phyloP scores from a whole-genome alignment of 2,797 vertebrate genomes.

The Bovichtus variegatus region DNA sequence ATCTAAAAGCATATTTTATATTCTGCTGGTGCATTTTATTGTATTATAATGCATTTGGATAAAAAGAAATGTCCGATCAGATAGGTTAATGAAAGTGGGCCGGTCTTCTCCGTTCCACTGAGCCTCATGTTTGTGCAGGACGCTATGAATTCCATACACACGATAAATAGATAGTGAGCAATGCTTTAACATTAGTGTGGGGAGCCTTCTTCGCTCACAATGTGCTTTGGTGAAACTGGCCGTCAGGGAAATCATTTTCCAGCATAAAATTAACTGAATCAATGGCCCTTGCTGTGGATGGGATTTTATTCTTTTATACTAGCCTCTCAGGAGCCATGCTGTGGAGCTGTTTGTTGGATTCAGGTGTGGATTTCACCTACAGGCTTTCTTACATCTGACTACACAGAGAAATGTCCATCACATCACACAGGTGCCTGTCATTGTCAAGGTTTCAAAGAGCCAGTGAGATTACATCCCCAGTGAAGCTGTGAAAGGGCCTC shows the following conservation, averaged over 20 bases:
- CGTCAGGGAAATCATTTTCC: constrained; percentile 86
- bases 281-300: constrained; percentile 81
- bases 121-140: constrained; percentile 37
- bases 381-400: constrained; percentile 61
- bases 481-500: constrained; percentile 61
- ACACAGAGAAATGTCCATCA: constrained; percentile 67
- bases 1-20: constrained; percentile 46
- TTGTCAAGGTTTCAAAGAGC: constrained; percentile 66
- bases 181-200: constrained; percentile 79
- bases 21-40: constrained; percentile 35
- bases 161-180: constrained; percentile 71
- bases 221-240: constrained; percentile 76
- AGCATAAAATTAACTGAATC: constrained; percentile 88
- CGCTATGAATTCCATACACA: constrained; percentile 67
- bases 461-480: constrained; percentile 55
- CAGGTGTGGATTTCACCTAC: constrained; percentile 73
- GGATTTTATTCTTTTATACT: constrained; percentile 77
- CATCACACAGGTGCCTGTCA: constrained; percentile 67
- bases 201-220: constrained; percentile 72
- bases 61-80: constrained; percentile 26
- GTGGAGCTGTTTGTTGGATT: constrained; percentile 64
- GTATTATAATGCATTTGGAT: constrained; percentile 20
- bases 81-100: constrained; percentile 44
- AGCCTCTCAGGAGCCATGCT: constrained; percentile 67
- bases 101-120: constrained; percentile 13